Conservation (phyloP, 2,888 invertebrate species). For the Archaeoteleia sp. region DNA sequence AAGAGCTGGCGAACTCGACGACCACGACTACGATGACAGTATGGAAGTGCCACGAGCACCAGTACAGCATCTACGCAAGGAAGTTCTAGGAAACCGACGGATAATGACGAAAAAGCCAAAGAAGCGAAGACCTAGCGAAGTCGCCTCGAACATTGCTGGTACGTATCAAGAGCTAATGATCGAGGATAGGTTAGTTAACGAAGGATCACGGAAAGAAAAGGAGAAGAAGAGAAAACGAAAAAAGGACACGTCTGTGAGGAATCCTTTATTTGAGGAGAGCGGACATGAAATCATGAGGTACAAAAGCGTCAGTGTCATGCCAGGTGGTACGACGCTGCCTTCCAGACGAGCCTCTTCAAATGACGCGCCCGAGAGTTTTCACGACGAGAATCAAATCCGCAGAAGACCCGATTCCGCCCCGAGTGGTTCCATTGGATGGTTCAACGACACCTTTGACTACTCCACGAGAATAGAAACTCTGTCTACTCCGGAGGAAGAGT, state of each 20-base stretch:
- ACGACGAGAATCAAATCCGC: constrained; percentile 30
- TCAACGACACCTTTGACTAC: constrained; percentile 13
- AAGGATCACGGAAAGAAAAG: constrained; percentile 67
- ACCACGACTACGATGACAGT: constrained; percentile 63
- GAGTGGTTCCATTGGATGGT: constrained; percentile 55
- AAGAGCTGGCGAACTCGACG: constrained; percentile 68
- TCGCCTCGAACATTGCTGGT: constrained; percentile 75
- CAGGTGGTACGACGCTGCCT: constrained; percentile 47
- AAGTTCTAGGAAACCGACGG: constrained; percentile 11
- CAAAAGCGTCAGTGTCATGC: constrained; percentile 50
- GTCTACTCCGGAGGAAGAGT: constrained; percentile 5
- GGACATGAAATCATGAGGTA: constrained; percentile 30
- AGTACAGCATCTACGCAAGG: constrained; percentile 1
- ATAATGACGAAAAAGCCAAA: constrained; percentile 75
- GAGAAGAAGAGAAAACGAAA: constrained; percentile 77
- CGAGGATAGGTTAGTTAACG: constrained; percentile 75
- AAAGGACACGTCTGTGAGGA: constrained; percentile 58
- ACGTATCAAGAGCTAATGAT: constrained; percentile 79
- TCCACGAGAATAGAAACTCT: not conserved
- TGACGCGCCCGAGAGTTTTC: constrained; percentile 55
- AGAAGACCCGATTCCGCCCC: constrained; percentile 62
- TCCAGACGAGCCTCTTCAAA: constrained; percentile 63
- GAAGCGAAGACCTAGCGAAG: constrained; percentile 84
- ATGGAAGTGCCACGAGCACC: not conserved
- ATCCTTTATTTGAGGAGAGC: constrained; percentile 47